Percentiles rank a stretch among this genome's conserved stretches.
Evolutionary conservation across 1,140 invertebrate species (phyloP).

Genomic region (Drosophila repleta): DNA sequence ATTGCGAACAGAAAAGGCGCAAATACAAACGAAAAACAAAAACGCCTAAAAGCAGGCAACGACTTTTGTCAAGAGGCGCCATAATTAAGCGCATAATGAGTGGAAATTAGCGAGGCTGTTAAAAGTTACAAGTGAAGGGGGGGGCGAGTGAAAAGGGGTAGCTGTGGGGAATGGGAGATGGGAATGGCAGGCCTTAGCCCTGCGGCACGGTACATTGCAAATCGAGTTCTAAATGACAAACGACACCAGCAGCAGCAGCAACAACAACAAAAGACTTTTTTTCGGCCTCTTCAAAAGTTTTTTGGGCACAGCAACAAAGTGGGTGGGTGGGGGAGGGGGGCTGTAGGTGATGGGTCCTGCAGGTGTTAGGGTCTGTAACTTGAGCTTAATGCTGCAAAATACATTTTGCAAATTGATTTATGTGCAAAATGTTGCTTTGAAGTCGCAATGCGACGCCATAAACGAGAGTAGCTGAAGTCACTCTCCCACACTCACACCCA

Average conservation of each 20-base stretch:
- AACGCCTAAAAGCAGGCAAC: slow-evolving; percentile 37
- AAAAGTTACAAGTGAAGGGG: slow-evolving; percentile 30
- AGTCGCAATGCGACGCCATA: slow-evolving; percentile 38
- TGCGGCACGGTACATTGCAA: slow-evolving; percentile 9
- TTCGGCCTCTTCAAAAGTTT: slow-evolving; percentile 27
- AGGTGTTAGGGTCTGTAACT: slow-evolving; percentile 25
- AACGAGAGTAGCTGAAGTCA: slow-evolving; percentile 4
- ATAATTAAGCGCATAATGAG: slow-evolving; percentile 69
- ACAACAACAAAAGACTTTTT: slow-evolving; percentile 5
- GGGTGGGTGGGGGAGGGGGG: too few species aligned
- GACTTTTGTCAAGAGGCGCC: slow-evolving; percentile 34
- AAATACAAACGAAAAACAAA: slow-evolving; percentile 1
- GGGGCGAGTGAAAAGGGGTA: background rate
- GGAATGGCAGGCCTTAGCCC: too few species aligned
- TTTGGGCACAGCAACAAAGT: background rate
- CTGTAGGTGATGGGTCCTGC: background rate
- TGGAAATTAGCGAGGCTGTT: slow-evolving; percentile 60
- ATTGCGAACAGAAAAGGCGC: slow-evolving; percentile 38
- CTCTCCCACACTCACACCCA: background rate
- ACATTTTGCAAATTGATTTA: slow-evolving; percentile 77
- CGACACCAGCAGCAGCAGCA: slow-evolving; percentile 13
- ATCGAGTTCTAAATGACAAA: slow-evolving; percentile 70
- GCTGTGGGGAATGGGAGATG: background rate
- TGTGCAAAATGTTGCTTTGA: slow-evolving; percentile 64
- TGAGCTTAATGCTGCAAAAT: slow-evolving; percentile 51